Base-by-base conservation (phyloP, 2,797 vertebrate genomes). In the Clamator glandarius region DNA sequence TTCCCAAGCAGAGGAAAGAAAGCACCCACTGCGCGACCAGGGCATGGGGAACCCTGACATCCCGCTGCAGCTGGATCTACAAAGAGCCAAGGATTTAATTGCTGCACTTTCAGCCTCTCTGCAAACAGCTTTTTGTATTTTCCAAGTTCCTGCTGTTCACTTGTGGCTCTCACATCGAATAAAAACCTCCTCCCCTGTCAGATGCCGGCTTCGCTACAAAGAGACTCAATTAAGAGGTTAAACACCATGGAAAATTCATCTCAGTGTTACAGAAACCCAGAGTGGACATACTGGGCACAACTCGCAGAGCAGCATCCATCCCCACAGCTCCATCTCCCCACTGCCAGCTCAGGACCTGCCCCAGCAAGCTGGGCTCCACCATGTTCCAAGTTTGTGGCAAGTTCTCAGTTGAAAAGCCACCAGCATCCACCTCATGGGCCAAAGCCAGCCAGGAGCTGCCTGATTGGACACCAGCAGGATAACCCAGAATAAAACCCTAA, bases 201-300 rank as follows among this genome's bases (percentile, higher is more conserved):
- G 70, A 70, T 66, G 63, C 39, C 0, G 0, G 51, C 67, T 92
- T 73, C 73, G 51, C 74, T 26, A 48, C 4, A 12, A 72, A 86
- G n/a, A 57, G 33, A 21, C n/a, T 88, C 86, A 75, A 46, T 72
- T 58, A 84, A 90, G 66, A 88, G 39, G 58, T 88, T 59, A 85
- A 87, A 83, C 57, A 48, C 0, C 29, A 20, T 19, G 26, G 41
- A 92, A 23, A 86, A 78, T 18, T 70, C 44, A 42, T 23, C 39
- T 50, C 68, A 39, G 39, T 11, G 17, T 46, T 57, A 33, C 0
- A 59, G 44, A 84, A 84, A 68, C 5, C 21, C 7, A 8, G 25
- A 0, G 0, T 20, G 5, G 68, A 70, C 3, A 10, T 39, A 61
- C 5, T n/a, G 9, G 20, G 64, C 41, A 28, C 3, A 3, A 13